phyloP scores from a whole-genome alignment of 2,797 vertebrate species.

The Sebastes nivosus region DNA sequence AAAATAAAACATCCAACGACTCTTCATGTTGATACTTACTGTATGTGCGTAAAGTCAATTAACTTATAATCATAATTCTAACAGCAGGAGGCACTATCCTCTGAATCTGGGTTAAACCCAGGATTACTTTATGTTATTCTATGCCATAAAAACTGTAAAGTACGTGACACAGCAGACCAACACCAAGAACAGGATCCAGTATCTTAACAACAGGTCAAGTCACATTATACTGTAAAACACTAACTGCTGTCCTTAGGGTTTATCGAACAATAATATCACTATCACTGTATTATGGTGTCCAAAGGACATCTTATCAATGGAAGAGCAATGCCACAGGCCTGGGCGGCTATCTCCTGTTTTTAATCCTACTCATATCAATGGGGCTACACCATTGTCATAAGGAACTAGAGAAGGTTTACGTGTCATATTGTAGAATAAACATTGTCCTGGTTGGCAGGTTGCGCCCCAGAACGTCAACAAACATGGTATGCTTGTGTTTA shows the following conservation, averaged over 20 bases:
- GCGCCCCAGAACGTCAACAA: conserved; percentile 32
- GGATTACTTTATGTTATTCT: neutral
- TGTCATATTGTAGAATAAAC: conserved; percentile 26
- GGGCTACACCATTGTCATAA: neutral
- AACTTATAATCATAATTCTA: neutral
- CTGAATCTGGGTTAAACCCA: neutral
- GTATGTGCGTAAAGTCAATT: neutral
- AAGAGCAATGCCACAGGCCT: conserved; percentile 32
- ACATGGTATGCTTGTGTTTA: neutral
- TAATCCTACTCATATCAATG: conserved; percentile 11
- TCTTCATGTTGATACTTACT: neutral
- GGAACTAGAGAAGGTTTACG: conserved; percentile 24
- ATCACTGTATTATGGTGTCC: conserved; percentile 7
- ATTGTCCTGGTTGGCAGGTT: conserved; percentile 15
- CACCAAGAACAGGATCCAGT: neutral
- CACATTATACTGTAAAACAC: conserved; percentile 14
- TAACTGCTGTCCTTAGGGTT: conserved; percentile 11
- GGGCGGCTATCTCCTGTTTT: conserved; percentile 33
- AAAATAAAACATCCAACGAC: too few relatives aligned
- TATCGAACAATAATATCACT: conserved; percentile 41
- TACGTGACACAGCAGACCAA: neutral
- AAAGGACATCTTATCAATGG: conserved; percentile 14
- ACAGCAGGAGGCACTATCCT: neutral
- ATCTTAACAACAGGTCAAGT: neutral
- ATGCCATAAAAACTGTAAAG: neutral